phyloP scores from a whole-genome alignment of 2,113 vertebrate genomes.

The Ctenodactylus gundi region DNA sequence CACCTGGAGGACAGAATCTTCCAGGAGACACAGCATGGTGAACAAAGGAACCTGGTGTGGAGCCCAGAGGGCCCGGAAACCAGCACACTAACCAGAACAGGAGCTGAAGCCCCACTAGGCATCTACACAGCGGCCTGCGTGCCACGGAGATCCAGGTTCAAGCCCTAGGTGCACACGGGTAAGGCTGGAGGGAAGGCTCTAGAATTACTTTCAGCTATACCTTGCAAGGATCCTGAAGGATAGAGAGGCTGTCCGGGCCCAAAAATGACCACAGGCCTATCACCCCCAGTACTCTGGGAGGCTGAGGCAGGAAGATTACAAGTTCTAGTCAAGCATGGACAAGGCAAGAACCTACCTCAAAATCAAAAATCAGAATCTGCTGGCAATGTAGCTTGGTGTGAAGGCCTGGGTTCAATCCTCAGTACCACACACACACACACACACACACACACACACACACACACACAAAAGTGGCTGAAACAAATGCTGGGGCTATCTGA shows the following conservation, averaged over 20 bases:
- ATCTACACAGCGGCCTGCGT: background rate
- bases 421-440: too few species aligned
- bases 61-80: background rate
- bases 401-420: too few species aligned
- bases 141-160: background rate
- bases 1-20: background rate
- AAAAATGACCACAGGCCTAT: too few species aligned
- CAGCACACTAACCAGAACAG: background rate
- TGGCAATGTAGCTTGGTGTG: too few species aligned
- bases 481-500: fast-evolving
- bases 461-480: background rate
- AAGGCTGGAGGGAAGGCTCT: background rate
- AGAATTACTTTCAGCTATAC: too few species aligned
- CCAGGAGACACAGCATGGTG: background rate
- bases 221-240: too few species aligned
- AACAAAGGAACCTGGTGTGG: background rate
- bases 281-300: too few species aligned
- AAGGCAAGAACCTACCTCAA: too few species aligned
- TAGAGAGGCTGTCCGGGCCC: background rate
- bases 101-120: background rate
- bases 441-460: too few species aligned
- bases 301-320: too few species aligned
- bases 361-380: too few species aligned
- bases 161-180: background rate
- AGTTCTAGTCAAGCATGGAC: too few species aligned